Evolutionary conservation across 2,888 invertebrate genomes (phyloP), one percentile per base, ranked within the genome.

Genomic region (Automeris io): DNA sequence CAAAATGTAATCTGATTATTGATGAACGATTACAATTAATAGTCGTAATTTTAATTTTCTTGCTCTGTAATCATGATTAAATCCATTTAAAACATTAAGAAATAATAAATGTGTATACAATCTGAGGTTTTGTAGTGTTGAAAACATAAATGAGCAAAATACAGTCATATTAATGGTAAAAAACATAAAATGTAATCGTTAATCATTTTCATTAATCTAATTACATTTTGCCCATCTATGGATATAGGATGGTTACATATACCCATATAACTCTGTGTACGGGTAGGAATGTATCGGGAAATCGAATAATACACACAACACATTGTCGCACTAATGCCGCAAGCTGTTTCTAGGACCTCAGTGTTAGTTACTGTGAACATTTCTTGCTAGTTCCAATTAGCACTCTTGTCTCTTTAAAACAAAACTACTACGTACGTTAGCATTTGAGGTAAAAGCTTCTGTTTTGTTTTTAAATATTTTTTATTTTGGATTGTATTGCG

Each of bases 301-400:
- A 47, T 35, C 45, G 45, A 51, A 34, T 40, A 39, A 32, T 37
- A 46, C 40, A 42, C 23, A 11, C 33, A 19, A 37, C 37, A 37
- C 12, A 32, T 23, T 45, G 51, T 47, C 46, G 48, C 46, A 12
- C 26, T 48, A 50, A 47, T 40, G 42, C 34, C 22, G 39, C 46
- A 44, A 47, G 44, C 46, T 51, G 49, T 47, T 45, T 39, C 40
- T 29, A 7, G 54, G 60, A 51, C 54, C 57, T 48, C 54, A 53
- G 51, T 51, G 57, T 62, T 65, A 61, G 61, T 63, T 63, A 60
- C 63, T 54, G 42, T 45, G 47, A 46, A 63, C 59, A 62, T 62
- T 61, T 61, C 41, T 67, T 52, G 61, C 60, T 61, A 67, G 60
- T 63, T 59, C 66, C 65, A 67, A 66, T 65, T 67, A 66, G 64